phyloP scores from a whole-genome alignment of 2,113 vertebrate genomes.

The Rissa tridactyla region DNA sequence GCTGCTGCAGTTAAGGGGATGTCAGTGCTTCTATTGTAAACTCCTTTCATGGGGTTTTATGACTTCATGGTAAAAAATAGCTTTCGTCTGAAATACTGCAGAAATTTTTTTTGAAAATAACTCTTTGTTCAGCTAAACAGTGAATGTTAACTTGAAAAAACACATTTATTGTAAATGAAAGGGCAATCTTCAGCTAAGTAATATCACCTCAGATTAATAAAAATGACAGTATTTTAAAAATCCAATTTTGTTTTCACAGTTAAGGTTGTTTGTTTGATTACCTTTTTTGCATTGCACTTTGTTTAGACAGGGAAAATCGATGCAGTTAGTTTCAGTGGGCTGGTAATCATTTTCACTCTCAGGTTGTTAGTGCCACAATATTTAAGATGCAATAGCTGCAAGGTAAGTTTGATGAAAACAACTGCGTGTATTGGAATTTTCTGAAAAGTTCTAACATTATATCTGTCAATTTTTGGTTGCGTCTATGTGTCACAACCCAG shows the following conservation, averaged over 20 bases:
- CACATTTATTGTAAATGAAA: slow-evolving; percentile 21
- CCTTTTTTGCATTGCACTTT: slow-evolving; percentile 28
- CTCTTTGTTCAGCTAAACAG: slow-evolving; percentile 11
- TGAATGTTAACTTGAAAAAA: not conserved
- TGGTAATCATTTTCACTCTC: not conserved
- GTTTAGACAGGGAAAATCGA: slow-evolving; percentile 29
- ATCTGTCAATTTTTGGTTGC: not conserved
- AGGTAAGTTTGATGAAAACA: not conserved
- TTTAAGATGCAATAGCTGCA: not conserved
- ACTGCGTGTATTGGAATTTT: not conserved
- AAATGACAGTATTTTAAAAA: slow-evolving; percentile 49
- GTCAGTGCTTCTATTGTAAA: slow-evolving; percentile 21
- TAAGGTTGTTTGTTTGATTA: slow-evolving; percentile 43
- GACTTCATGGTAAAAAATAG: slow-evolving; percentile 36
- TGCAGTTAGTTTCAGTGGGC: not conserved
- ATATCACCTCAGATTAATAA: slow-evolving; percentile 37
- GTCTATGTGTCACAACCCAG: not conserved
- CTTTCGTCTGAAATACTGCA: slow-evolving; percentile 16
- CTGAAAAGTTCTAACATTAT: rapidly evolving
- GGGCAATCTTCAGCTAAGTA: slow-evolving; percentile 20
- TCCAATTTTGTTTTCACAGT: slow-evolving; percentile 40
- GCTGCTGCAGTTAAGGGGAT: not conserved
- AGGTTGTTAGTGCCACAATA: not conserved
- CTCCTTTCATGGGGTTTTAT: not conserved
- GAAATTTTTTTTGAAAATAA: not conserved